Percentiles rank a stretch among this genome's conserved stretches.
These are phyloP conservation scores for Leguminivora glycinivorella DNA, from an alignment of 1,140 invertebrate genomes.

Conservation along the genomic window DNA sequence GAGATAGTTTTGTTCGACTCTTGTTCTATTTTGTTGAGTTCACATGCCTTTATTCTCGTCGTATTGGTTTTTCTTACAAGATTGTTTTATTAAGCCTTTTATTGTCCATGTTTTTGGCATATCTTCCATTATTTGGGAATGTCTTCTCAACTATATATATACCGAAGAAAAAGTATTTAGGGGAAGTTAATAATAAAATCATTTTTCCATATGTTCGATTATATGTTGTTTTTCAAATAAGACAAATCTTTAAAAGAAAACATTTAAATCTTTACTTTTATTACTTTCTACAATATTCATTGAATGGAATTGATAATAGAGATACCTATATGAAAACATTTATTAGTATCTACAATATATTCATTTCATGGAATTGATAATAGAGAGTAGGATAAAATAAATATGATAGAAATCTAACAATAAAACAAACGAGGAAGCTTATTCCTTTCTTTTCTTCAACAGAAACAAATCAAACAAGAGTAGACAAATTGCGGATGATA, in stretches of 20 bases:
- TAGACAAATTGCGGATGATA: conserved; percentile 14
- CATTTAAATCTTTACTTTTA: too few relatives aligned
- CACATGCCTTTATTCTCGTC: conserved; percentile 56
- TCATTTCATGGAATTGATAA: too few relatives aligned
- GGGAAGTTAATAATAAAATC: not conserved
- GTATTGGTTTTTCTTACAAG: conserved; percentile 53
- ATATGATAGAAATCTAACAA: not conserved
- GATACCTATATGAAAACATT: too few relatives aligned
- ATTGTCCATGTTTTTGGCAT: conserved; percentile 34
- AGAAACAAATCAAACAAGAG: not conserved
- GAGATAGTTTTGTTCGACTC: conserved; percentile 47
- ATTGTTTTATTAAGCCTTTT: conserved; percentile 54
- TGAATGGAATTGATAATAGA: too few relatives aligned
- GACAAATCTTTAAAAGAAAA: too few relatives aligned
- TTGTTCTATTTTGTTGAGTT: conserved; percentile 56
- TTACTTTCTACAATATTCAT: too few relatives aligned
- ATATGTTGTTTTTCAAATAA: too few relatives aligned
- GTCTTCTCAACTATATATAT: not conserved
- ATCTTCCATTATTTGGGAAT: not conserved
- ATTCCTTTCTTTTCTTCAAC: not conserved
- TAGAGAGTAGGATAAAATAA: not conserved
- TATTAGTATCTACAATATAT: too few relatives aligned
- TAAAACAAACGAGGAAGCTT: not conserved
- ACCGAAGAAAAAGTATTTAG: not conserved
- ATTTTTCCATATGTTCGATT: too few relatives aligned